These are phyloP conservation scores for Gadopsis bispinosus DNA, from an alignment of 2,797 vertebrate genomes.

Conservation along the genomic window DNA sequence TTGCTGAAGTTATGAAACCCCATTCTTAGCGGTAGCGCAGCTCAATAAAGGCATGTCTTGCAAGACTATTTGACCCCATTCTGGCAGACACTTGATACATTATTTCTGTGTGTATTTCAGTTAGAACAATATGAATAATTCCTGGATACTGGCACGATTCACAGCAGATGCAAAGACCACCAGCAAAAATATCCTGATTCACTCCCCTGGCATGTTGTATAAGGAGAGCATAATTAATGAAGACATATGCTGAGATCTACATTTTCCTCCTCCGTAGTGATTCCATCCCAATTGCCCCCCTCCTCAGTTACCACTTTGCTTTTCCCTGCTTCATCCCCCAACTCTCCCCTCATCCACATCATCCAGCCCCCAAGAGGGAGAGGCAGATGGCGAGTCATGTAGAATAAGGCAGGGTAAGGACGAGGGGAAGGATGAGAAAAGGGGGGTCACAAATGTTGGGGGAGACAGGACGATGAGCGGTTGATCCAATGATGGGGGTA, in stretches of 20 bases:
- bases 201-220: constrained; percentile 43
- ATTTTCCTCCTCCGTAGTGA: constrained; percentile 42
- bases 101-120: constrained; percentile 15
- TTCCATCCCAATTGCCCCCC: constrained; percentile 19
- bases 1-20: constrained; percentile 5
- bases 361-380: constrained; percentile 38
- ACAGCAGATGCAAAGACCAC: constrained; percentile 1
- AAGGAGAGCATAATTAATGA: constrained; percentile 62
- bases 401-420: constrained; percentile 56
- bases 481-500: constrained; percentile 37
- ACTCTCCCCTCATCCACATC: constrained; percentile 14
- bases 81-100: constrained; percentile 28
- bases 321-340: constrained; percentile 12
- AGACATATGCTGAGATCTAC: constrained; percentile 51
- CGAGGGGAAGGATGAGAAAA: background rate
- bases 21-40: background rate
- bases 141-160: background rate
- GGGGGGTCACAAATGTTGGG: no score
- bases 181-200: constrained; percentile 36
- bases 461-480: background rate
- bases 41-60: constrained; percentile 21
- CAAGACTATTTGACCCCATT: constrained; percentile 41
- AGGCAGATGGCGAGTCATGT: constrained; percentile 70
- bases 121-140: constrained; percentile 4
- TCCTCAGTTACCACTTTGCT: background rate